A percentile compares a stretch with the other conserved stretches of the same genome.
phyloP scores from a whole-genome alignment of 1,140 invertebrate species.

The Palaemon carinicauda region DNA sequence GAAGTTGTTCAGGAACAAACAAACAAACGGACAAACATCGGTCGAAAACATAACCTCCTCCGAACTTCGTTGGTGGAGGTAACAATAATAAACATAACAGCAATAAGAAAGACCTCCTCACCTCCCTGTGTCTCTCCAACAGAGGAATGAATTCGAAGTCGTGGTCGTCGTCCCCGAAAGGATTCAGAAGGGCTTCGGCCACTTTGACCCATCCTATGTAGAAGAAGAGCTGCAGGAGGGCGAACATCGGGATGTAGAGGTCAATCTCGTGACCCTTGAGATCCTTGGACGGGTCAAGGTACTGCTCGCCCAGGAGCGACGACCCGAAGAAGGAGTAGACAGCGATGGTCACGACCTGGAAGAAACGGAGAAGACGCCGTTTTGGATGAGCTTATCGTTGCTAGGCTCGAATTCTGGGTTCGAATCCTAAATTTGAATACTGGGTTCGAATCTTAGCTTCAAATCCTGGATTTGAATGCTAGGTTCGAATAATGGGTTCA shows the following conservation, averaged over 20 bases:
- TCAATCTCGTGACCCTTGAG: not conserved
- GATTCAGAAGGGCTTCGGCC: conserved; percentile 84
- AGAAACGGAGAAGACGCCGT: not conserved
- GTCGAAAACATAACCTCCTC: too few species aligned
- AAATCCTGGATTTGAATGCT: too few species aligned
- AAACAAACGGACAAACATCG: too few species aligned
- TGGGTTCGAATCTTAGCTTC: too few species aligned
- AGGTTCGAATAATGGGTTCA: too few species aligned
- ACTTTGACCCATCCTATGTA: conserved; percentile 82
- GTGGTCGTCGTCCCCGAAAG: conserved; percentile 91
- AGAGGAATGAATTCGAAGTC: conserved; percentile 72
- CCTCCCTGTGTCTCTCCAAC: not conserved
- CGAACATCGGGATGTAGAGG: not conserved
- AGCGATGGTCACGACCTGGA: conserved; percentile 80
- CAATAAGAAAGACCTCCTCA: too few species aligned
- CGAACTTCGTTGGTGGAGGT: too few species aligned
- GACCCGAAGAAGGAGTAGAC: conserved; percentile 68
- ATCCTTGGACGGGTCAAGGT: not conserved
- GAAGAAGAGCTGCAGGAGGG: not conserved
- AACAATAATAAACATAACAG: too few species aligned
- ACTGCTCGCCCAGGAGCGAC: not conserved
- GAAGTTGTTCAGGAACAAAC: too few species aligned
- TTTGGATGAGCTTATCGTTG: too few species aligned
- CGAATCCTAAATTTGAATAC: too few species aligned
- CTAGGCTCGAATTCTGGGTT: too few species aligned